A percentile compares a stretch with the other conserved stretches of the same genome.
These are phyloP conservation scores for Delia radicum DNA, from an alignment of 1,140 invertebrate species.

Conservation along the genomic window DNA sequence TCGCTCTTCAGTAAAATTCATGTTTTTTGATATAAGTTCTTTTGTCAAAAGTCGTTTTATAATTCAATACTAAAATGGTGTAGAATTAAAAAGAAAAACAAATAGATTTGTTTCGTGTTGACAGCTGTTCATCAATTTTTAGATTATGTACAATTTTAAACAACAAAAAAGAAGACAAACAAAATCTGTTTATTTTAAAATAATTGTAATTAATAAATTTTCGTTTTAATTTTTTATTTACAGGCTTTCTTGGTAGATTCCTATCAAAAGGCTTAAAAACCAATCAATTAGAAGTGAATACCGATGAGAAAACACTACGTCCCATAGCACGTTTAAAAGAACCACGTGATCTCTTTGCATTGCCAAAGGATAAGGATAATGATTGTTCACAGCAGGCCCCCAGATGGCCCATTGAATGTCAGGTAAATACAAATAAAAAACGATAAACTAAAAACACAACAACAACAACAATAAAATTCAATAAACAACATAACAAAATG, in stretches of 20 bases:
- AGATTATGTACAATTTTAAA: too few relatives aligned
- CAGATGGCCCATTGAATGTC: conserved; percentile 86
- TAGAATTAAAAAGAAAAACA: too few relatives aligned
- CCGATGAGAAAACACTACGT: conserved; percentile 63
- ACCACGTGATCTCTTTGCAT: conserved; percentile 67
- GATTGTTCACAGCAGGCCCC: conserved; percentile 73
- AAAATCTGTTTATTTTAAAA: neutral
- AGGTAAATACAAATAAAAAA: conserved; percentile 59
- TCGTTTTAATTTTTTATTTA: conserved; percentile 17
- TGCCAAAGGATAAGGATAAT: conserved; percentile 66
- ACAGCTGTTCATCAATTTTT: too few relatives aligned
- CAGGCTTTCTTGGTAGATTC: conserved; percentile 53
- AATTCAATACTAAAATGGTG: too few relatives aligned
- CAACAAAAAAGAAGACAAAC: too few relatives aligned
- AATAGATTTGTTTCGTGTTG: too few relatives aligned
- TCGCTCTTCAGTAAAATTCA: too few relatives aligned
- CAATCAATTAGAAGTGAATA: conserved; percentile 67
- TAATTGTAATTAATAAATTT: neutral
- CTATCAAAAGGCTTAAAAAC: conserved; percentile 60
- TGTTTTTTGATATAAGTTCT: too few relatives aligned
- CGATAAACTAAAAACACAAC: neutral
- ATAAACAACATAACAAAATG: neutral
- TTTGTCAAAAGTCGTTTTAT: too few relatives aligned
- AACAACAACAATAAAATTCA: neutral
- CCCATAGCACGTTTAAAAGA: conserved; percentile 66